Evolutionary conservation across 2,888 invertebrate species (phyloP), one percentile per base, ranked within the genome.

Genomic region (Mantis religiosa): DNA sequence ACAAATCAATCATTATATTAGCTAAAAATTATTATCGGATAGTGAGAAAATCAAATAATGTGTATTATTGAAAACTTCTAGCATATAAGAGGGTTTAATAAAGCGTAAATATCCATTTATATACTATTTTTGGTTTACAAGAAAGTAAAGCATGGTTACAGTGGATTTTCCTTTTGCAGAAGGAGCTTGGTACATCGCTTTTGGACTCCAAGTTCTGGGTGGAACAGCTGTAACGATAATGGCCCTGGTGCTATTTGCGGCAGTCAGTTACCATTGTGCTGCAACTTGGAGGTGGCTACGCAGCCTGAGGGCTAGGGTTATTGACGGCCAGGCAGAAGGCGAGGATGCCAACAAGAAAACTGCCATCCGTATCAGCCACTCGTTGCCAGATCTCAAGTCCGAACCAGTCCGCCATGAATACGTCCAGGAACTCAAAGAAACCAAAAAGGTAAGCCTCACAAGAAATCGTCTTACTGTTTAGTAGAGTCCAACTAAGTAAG

Each of bases 291-390:
- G 95, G 89, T 96, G 96, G 96, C 93, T 96, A 87, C 91, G 28
- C 89, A 90, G 88, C 90, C 90, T 41, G 87, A 34, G 83, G 41
- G 86, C 83, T 14, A 83, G 84, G n/a, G 82, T 27, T 4, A 27
- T 84, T 4, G 86, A 89, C 27, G 30, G 83, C 30, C 90, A 88
- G 20, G 89, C 89, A 81, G 90, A 89, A 14, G 90, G 89, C 82
- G 91, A 91, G 82, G 89, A 90, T n/a, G 87, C 90, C 15, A 20
- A 86, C 82, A 94, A 95, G 12, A 96, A 96, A 91, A 95, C 96
- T 0, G 95, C 96, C 7, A 96, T 96, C 89, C 94, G 96, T 88
- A 97, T 97, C 93, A 96, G 96, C 91, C 96, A 96, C 92, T 97
- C 96, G 0, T 93, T 97, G 30, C 97, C 97, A 0, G 97, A 97